Evolutionary conservation across 2,113 vertebrate genomes (phyloP).

Genomic region (Noturus placidus): DNA sequence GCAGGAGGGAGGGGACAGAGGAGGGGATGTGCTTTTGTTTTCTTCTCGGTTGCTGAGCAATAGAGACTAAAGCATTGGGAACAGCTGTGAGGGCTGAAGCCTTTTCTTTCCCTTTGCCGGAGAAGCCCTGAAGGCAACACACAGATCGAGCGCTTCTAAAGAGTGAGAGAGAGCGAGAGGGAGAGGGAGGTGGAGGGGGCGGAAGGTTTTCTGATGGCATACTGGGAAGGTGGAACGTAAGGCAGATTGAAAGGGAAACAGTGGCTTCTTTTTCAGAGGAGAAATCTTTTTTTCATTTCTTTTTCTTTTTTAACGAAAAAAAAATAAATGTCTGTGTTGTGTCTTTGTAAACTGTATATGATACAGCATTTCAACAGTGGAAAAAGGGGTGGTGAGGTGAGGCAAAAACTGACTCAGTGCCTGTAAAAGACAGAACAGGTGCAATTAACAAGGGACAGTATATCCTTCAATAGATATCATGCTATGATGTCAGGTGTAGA

Average conservation of each 20-base stretch:
- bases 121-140: slow-evolving; percentile 68
- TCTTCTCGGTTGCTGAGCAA: slow-evolving; percentile 75
- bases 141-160: slow-evolving; percentile 56
- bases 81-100: slow-evolving; percentile 78
- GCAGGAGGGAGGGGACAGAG: slow-evolving; percentile 45
- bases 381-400: neutral
- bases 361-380: neutral
- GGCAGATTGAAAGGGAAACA: slow-evolving; percentile 9
- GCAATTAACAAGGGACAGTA: neutral
- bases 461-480: neutral
- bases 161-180: slow-evolving; percentile 33
- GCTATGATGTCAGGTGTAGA: slow-evolving; percentile 6
- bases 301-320: neutral
- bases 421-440: slow-evolving; percentile 10
- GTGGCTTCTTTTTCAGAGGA: neutral
- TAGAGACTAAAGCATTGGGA: slow-evolving; percentile 66
- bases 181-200: slow-evolving; percentile 22
- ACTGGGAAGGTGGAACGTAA: slow-evolving; percentile 28
- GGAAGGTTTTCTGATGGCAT: slow-evolving; percentile 5
- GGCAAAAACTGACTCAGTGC: neutral
- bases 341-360: slow-evolving; percentile 1
- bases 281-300: neutral
- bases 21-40: slow-evolving; percentile 72
- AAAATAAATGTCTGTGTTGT: neutral
- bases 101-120: slow-evolving; percentile 74